Conservation (phyloP, 2,113 vertebrate genomes). For the Mustelus asterias region DNA sequence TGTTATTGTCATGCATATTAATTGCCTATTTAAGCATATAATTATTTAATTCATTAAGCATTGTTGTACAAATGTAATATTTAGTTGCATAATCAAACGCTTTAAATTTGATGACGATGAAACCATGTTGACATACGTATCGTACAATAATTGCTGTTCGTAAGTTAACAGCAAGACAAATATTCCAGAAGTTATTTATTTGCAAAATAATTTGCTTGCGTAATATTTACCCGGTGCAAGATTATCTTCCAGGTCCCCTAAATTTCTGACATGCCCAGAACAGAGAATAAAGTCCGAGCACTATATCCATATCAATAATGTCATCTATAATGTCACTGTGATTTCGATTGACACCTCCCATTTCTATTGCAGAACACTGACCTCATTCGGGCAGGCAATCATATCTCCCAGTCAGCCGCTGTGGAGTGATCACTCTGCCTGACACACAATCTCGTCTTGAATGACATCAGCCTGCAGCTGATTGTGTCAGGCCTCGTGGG, state of each 20-base stretch:
- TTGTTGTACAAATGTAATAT: conserved; percentile 6
- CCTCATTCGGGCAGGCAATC: neutral
- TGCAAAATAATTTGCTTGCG: neutral
- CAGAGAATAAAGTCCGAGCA: neutral
- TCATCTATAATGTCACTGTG: neutral
- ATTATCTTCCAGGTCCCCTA: neutral
- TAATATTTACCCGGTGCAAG: neutral
- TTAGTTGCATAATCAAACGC: neutral
- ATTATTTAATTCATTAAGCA: neutral
- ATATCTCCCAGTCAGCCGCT: neutral
- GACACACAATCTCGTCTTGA: neutral
- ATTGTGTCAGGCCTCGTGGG: neutral
- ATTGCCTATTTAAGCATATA: neutral
- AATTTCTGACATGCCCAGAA: neutral
- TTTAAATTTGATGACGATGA: neutral
- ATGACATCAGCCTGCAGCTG: conserved; percentile 26
- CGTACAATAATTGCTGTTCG: neutral
- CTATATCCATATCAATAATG: neutral
- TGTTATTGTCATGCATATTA: conserved; percentile 6
- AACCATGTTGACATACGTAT: neutral
- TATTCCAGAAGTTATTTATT: neutral
- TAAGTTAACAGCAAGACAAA: neutral
- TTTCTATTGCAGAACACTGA: neutral
- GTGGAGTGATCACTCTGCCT: neutral
- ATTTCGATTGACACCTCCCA: neutral